Conservation (phyloP, 2,888 invertebrate species). For the Cybosia mesomella region DNA sequence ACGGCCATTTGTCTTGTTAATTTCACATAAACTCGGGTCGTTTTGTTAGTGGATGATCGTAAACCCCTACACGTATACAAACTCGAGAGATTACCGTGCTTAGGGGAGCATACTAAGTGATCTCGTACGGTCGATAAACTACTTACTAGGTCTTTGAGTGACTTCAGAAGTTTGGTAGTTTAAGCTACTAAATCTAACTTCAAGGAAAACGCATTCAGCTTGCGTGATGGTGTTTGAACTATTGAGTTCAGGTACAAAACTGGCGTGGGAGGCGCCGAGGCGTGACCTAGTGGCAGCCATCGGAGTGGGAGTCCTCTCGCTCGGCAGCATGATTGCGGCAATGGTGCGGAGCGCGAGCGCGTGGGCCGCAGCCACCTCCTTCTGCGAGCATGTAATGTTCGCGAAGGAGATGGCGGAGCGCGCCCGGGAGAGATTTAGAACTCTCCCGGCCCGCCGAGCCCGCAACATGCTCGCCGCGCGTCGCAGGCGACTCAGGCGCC, state of each 20-base stretch:
- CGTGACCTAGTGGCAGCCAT: too few species aligned
- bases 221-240: background rate
- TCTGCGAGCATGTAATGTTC: too few species aligned
- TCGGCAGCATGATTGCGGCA: too few species aligned
- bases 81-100: conserved; percentile 1
- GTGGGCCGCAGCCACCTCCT: too few species aligned
- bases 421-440: too few species aligned
- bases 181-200: background rate
- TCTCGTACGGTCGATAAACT: conserved; percentile 7
- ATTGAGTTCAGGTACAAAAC: background rate
- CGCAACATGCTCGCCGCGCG: too few species aligned
- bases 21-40: background rate
- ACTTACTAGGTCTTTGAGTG: conserved; percentile 4
- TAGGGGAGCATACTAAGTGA: conserved; percentile 3
- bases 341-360: too few species aligned
- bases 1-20: background rate
- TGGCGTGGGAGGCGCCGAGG: too few species aligned
- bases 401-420: too few species aligned
- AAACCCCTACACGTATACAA: background rate
- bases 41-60: background rate
- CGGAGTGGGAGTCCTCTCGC: too few species aligned
- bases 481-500: too few species aligned
- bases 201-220: background rate
- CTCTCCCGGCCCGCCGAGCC: too few species aligned
- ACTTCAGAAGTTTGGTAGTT: conserved; percentile 6